Evolutionary conservation across 2,113 vertebrate genomes (phyloP).

Genomic region (Dicentrarchus labrax): DNA sequence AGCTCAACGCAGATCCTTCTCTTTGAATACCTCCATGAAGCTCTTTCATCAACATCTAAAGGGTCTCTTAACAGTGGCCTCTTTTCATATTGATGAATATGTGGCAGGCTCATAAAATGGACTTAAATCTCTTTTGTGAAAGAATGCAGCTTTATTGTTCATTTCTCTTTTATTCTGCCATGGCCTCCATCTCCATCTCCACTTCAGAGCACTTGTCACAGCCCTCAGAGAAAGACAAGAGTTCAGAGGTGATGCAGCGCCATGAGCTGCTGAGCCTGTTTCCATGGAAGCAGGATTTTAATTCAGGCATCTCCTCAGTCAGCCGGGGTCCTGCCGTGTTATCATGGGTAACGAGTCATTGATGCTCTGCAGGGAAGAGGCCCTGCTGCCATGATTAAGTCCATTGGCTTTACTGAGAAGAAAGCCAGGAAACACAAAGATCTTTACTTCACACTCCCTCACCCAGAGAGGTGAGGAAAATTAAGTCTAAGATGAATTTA

Average conservation of each 20-base stretch:
- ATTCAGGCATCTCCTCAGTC: slow-evolving; percentile 81
- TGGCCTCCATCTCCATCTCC: slow-evolving; percentile 56
- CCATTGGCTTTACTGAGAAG: slow-evolving; percentile 74
- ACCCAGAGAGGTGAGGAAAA: slow-evolving; percentile 47
- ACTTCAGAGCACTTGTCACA: slow-evolving; percentile 76
- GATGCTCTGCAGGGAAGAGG: slow-evolving; percentile 75
- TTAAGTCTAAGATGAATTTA: slow-evolving; percentile 33
- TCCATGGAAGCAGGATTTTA: slow-evolving; percentile 81
- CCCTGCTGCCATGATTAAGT: slow-evolving; percentile 78
- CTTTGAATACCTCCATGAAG: slow-evolving; percentile 83
- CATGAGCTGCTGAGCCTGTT: slow-evolving; percentile 71
- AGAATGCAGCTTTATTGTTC: slow-evolving; percentile 70
- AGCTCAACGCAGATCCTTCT: slow-evolving; percentile 49
- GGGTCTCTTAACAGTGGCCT: slow-evolving; percentile 81
- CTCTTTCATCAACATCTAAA: slow-evolving; percentile 85
- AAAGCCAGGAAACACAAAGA: slow-evolving; percentile 68
- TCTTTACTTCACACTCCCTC: slow-evolving; percentile 57
- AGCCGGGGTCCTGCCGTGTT: slow-evolving; percentile 82
- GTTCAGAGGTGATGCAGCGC: slow-evolving; percentile 82
- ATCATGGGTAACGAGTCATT: slow-evolving; percentile 78
- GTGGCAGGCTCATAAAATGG: slow-evolving; percentile 76
- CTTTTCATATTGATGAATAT: slow-evolving; percentile 77
- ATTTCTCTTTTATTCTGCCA: slow-evolving; percentile 36
- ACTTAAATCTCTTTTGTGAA: slow-evolving; percentile 71
- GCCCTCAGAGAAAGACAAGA: slow-evolving; percentile 73